Conservation (phyloP, 2,888 invertebrate species). For the Onthophagus sagittarius region DNA sequence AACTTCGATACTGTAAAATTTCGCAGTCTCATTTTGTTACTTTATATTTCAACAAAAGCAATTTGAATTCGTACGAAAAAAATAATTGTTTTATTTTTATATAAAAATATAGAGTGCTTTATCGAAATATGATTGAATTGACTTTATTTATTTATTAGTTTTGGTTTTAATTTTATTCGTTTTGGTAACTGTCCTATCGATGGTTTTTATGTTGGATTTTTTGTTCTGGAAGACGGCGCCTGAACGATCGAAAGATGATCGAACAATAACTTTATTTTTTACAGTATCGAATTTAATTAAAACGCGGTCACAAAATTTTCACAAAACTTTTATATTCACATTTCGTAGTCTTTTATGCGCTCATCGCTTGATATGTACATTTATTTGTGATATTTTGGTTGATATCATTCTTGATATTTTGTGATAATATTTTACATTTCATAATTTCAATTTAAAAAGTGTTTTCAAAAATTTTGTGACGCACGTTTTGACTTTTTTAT, state of each 20-base stretch:
- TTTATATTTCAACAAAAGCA: not conserved
- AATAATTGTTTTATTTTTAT: not conserved
- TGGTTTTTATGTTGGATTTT: not conserved
- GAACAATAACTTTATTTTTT: not conserved
- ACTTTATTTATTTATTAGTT: not conserved
- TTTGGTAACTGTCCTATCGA: too few relatives aligned
- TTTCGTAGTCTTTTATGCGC: not conserved
- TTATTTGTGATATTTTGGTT: conserved; percentile 19
- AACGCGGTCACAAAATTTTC: not conserved
- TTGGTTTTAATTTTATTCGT: not conserved
- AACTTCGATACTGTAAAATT: not conserved
- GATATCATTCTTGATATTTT: not conserved
- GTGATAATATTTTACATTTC: too few relatives aligned
- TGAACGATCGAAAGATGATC: not conserved
- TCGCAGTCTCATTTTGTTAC: not conserved
- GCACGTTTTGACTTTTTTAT: not conserved
- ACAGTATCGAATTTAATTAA: not conserved
- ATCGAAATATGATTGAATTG: not conserved
- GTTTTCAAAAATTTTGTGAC: not conserved
- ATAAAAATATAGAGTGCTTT: not conserved
- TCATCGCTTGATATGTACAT: conserved; percentile 17
- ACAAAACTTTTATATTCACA: not conserved
- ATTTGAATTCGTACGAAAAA: too few relatives aligned
- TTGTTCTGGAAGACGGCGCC: not conserved
- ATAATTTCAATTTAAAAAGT: not conserved